Percentiles rank a stretch among this genome's conserved stretches.
Evolutionary conservation across 1,140 invertebrate species (phyloP).

Genomic region (Apis mellifera): Amel_HAv3.1 CM009937.2:4883001-4883500

Average conservation of each 20-base stretch:
- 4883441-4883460: no score
- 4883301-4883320: constrained; percentile 4
- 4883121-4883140: background rate
- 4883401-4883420: no score
- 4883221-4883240: background rate
- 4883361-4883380: background rate
- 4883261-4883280: background rate
- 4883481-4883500: no score
- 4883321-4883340: constrained; percentile 6
- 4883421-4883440: no score
- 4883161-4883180: background rate
- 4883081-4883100: background rate
- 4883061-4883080: background rate
- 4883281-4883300: background rate
- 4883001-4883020: no score
- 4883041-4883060: background rate
- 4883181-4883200: background rate
- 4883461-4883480: no score
- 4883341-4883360: no score
- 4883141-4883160: background rate
- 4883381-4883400: no score
- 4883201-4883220: background rate
- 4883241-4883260: background rate
- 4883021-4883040: no score
- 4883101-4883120: background rate